These are phyloP conservation scores for Mamestra configurata DNA, from an alignment of 1,140 invertebrate species.

Conservation along the genomic window DNA sequence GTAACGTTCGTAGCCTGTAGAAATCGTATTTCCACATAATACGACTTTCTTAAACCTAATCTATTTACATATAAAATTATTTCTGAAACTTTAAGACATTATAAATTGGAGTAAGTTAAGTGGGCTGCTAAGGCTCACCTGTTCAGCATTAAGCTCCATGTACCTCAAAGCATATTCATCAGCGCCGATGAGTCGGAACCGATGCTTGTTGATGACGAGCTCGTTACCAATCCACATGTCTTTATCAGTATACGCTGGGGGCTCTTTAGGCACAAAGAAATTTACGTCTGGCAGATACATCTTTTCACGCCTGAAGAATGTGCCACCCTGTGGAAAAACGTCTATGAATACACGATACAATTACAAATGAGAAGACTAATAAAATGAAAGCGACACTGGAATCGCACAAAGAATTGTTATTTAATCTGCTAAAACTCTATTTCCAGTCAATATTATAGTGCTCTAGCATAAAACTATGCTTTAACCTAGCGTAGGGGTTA, in stretches of 20 bases:
- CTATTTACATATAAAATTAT: no score
- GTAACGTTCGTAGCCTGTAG: no score
- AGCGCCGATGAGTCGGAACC: slow-evolving; percentile 93
- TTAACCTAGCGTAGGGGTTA: no score
- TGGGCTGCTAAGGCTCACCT: slow-evolving; percentile 87
- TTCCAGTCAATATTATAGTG: no score
- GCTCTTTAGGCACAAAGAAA: slow-evolving; percentile 90
- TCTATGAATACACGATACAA: background rate
- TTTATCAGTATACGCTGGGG: slow-evolving; percentile 91
- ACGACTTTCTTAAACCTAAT: background rate
- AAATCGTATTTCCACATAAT: no score
- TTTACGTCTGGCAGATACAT: slow-evolving; percentile 92
- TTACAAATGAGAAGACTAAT: background rate
- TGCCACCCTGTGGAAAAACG: slow-evolving; percentile 87
- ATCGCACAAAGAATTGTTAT: background rate
- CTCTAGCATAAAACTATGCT: no score
- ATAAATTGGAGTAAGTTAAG: background rate
- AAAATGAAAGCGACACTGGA: background rate
- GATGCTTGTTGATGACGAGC: slow-evolving; percentile 92
- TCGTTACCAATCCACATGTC: slow-evolving; percentile 95
- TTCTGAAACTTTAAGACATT: no score
- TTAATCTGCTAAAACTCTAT: no score
- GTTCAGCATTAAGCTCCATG: slow-evolving; percentile 93
- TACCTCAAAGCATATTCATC: slow-evolving; percentile 96
- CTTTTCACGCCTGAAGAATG: slow-evolving; percentile 90